Conservation (phyloP, 2,113 vertebrate species). For the Upupa epops region DNA sequence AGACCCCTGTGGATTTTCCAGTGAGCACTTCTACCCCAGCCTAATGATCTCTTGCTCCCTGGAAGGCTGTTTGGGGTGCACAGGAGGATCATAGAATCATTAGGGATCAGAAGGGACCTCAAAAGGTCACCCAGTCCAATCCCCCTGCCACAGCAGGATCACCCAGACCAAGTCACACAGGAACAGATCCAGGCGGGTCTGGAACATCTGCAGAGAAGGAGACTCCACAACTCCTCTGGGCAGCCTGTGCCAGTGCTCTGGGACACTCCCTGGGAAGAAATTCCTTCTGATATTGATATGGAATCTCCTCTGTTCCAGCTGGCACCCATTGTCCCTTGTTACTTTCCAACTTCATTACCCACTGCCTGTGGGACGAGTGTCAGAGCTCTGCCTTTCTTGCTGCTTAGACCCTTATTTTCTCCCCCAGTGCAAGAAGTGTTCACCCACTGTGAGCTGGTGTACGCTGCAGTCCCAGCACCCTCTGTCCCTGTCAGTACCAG, state of each 20-base stretch:
- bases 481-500: not conserved
- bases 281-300: too few species aligned
- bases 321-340: not conserved
- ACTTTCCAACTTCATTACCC: not conserved
- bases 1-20: not conserved
- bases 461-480: not conserved
- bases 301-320: too few species aligned
- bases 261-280: too few species aligned
- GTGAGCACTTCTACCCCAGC: not conserved
- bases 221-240: too few species aligned
- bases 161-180: too few species aligned
- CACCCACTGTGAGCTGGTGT: not conserved
- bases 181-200: too few species aligned
- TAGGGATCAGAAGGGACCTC: too few species aligned
- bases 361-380: not conserved
- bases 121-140: too few species aligned
- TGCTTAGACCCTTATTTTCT: not conserved
- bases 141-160: too few species aligned
- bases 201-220: too few species aligned
- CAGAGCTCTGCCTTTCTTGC: not conserved
- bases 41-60: not conserved
- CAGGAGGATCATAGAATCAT: too few species aligned
- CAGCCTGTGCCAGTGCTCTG: too few species aligned
- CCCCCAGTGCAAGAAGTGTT: not conserved
- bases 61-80: not conserved